A percentile compares a stretch with the other conserved stretches of the same genome.
These are phyloP conservation scores for Dicroscelio sp. DNA, from an alignment of 2,888 invertebrate genomes.

Conservation along the genomic window DNA sequence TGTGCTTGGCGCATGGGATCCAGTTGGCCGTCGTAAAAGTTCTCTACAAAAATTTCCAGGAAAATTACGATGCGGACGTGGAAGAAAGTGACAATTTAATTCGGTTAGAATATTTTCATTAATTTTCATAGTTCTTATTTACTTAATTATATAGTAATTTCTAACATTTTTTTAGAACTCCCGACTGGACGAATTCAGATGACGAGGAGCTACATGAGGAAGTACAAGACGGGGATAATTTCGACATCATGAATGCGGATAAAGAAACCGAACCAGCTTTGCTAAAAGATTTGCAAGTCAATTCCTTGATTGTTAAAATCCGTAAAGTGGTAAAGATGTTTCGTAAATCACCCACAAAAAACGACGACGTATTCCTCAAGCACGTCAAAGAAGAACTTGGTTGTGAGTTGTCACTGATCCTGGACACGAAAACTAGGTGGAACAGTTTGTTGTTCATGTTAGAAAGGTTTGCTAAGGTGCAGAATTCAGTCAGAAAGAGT, in stretches of 20 bases:
- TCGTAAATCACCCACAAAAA: constrained; percentile 80
- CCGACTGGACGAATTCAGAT: constrained; percentile 9
- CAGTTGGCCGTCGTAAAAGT: constrained; percentile 44
- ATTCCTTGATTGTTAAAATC: constrained; percentile 73
- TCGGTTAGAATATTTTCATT: constrained; percentile 1
- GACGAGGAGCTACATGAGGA: constrained; percentile 8
- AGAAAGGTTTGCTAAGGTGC: constrained; percentile 25
- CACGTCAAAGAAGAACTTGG: constrained; percentile 76
- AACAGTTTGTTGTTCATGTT: constrained; percentile 69
- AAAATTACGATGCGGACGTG: neutral
- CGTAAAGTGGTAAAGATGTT: constrained; percentile 80
- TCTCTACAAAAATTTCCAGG: constrained; percentile 20
- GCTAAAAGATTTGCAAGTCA: neutral
- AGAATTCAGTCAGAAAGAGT: constrained; percentile 31
- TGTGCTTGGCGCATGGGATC: constrained; percentile 84
- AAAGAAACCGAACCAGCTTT: constrained; percentile 1
- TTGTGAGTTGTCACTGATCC: constrained; percentile 74
- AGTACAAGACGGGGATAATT: constrained; percentile 10
- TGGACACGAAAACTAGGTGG: constrained; percentile 80
- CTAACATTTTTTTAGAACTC: constrained; percentile 14
- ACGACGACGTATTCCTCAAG: constrained; percentile 73
- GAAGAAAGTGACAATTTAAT: constrained; percentile 3
- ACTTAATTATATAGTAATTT: constrained; percentile 10
- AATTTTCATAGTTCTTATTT: constrained; percentile 10
- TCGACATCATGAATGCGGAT: neutral